A percentile compares a stretch with the other conserved stretches of the same genome.
Evolutionary conservation across 2,888 invertebrate genomes (phyloP).

Genomic region (Chrysolina oricalcia): DNA sequence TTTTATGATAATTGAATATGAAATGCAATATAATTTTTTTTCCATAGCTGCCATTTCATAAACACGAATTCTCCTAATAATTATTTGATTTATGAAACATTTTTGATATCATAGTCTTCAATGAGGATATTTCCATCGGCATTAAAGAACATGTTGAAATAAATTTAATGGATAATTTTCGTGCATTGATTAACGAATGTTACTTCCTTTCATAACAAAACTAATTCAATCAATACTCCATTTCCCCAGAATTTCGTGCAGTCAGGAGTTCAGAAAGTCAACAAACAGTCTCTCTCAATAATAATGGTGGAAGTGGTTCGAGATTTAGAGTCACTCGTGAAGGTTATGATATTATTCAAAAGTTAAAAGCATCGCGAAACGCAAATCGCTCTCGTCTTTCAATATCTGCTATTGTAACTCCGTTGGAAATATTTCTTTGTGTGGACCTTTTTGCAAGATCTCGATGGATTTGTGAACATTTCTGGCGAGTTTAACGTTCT

Average conservation of each 20-base stretch:
- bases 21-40: no score
- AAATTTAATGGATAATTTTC: no score
- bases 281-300: conserved; percentile 33
- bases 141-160: no score
- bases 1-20: no score
- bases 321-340: conserved; percentile 30
- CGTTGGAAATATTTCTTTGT: conserved; percentile 1
- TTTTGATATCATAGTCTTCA: no score
- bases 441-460: neutral
- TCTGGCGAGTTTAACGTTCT: neutral
- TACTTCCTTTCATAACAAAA: neutral
- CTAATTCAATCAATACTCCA: conserved; percentile 28
- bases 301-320: conserved; percentile 28
- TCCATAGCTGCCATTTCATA: no score
- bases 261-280: conserved; percentile 29
- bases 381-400: conserved; percentile 13
- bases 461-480: neutral
- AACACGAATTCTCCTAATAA: no score
- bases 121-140: no score
- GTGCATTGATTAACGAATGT: neutral
- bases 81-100: no score
- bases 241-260: conserved; percentile 18
- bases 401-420: conserved; percentile 15
- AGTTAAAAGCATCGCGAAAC: conserved; percentile 15
- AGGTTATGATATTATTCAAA: conserved; percentile 33